A percentile compares a stretch with the other conserved stretches of the same genome.
Conservation (phyloP, 1,140 invertebrate species). For the Episyrphus balteatus region DNA sequence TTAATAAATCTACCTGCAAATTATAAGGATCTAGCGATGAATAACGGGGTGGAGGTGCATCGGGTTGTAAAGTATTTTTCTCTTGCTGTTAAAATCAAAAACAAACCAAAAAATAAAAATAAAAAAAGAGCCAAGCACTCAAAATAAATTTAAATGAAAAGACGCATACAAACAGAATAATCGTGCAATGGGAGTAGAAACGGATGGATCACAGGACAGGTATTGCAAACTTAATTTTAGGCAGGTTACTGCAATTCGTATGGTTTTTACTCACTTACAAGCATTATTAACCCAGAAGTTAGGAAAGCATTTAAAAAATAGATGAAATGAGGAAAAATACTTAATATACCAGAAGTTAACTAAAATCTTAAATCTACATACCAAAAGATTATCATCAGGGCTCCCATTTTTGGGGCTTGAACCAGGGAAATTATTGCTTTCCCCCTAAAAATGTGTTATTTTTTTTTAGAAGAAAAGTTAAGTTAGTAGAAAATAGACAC, state of each 20-base stretch:
- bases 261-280: no score
- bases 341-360: no score
- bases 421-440: slow-evolving; percentile 42
- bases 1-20: slow-evolving; percentile 22
- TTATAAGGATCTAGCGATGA: slow-evolving; percentile 33
- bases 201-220: no score
- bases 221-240: no score
- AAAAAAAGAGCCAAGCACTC: slow-evolving; percentile 5
- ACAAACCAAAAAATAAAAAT: slow-evolving; percentile 17
- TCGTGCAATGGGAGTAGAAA: no score
- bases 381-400: slow-evolving; percentile 45
- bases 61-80: slow-evolving; percentile 13
- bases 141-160: slow-evolving; percentile 6
- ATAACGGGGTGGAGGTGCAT: slow-evolving; percentile 34
- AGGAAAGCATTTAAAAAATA: no score
- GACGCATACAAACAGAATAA: no score
- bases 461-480: neutral
- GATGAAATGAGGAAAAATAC: no score
- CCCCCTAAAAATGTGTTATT: slow-evolving; percentile 33
- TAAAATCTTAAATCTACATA: slow-evolving; percentile 18
- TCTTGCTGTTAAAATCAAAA: slow-evolving; percentile 18
- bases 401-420: slow-evolving; percentile 38
- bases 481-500: slow-evolving; percentile 17
- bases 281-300: no score
- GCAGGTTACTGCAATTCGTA: no score